Evolutionary conservation across 2,888 invertebrate species (phyloP), one percentile per base, ranked within the genome.

Genomic region (Trissoscelio sp.): DNA sequence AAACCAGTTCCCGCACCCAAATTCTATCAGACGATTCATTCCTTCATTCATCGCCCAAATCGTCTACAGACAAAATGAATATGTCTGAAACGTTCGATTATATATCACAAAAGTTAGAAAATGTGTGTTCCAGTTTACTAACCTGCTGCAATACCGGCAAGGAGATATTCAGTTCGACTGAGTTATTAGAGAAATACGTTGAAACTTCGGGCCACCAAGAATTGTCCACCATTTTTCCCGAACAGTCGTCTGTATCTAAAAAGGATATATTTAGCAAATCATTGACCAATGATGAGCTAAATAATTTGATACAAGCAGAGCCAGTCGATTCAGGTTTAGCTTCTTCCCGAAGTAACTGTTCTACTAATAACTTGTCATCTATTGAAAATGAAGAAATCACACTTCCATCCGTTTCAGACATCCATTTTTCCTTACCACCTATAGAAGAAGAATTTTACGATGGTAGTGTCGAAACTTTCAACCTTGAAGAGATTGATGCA

Each of bases 21-120:
- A 39, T 12, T 7, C n/a, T n/a, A 1, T 14, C 9, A 20, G 7
- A 62, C 3, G 28, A 53, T n/a, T 53, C 55, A 14, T 55, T 67
- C n/a, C 6, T 39, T n/a, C 69, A 69, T n/a, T 69, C 69, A 0
- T 69, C 69, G 0, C 44, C 55, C 3, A 69, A 69, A 14, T 18
- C 31, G 7, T 22, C 67, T 5, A 18, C 9, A 9, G 42, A 58
- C 0, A 18, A 53, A 6, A 66, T 31, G 14, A 39, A n/a, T 9
- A 14, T n/a, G n/a, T n/a, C 51, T 0, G 9, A 24, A 28, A 42
- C 16, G 3, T 16, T 34, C 37, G 48, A 46, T 11, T 22, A 55
- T n/a, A 34, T 55, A 6, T 44, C 44, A 3, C 42, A 44, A 12
- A 11, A 12, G 18, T 24, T 57, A 0, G 69, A 69, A 16, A 28